Percentiles rank a stretch among this genome's conserved stretches.
Evolutionary conservation across 2,797 vertebrate species (phyloP).

Genomic region (Amblyopsis hoosieri): DNA sequence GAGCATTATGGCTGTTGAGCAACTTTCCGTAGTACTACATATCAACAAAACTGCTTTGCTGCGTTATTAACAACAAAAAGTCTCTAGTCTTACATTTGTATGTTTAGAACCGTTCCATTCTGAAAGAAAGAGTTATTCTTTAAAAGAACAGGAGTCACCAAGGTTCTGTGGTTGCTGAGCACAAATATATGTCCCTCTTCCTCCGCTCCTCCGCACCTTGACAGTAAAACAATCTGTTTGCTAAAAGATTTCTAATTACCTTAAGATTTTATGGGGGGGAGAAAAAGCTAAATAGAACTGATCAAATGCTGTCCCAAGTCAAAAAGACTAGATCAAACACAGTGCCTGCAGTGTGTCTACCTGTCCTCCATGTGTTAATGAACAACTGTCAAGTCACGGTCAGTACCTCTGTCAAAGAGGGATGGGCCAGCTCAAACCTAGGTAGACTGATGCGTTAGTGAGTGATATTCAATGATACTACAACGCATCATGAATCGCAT

Average conservation of each 20-base stretch:
- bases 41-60: conserved; percentile 12
- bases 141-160: conserved; percentile 34
- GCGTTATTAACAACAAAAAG: not conserved
- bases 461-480: conserved; percentile 4
- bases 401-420: conserved; percentile 24
- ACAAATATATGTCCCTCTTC: conserved; percentile 14
- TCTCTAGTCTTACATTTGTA: conserved; percentile 17
- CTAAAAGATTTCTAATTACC: not conserved
- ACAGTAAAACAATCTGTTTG: not conserved
- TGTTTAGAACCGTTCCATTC: conserved; percentile 11
- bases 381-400: conserved; percentile 66
- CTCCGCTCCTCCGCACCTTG: conserved; percentile 20
- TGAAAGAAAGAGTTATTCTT: not conserved
- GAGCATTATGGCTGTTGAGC: conserved; percentile 41
- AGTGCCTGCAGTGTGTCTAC: conserved; percentile 39
- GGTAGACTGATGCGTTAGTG: conserved; percentile 17
- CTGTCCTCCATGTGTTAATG: conserved; percentile 70
- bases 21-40: conserved; percentile 43
- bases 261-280: not conserved
- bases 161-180: conserved; percentile 10
- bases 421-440: conserved; percentile 29
- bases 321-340: conserved; percentile 31
- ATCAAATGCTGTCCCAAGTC: conserved; percentile 5
- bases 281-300: not conserved
- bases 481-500: conserved; percentile 35